Conservation (phyloP, 2,113 vertebrate genomes). For the Actinemys pallida region DNA sequence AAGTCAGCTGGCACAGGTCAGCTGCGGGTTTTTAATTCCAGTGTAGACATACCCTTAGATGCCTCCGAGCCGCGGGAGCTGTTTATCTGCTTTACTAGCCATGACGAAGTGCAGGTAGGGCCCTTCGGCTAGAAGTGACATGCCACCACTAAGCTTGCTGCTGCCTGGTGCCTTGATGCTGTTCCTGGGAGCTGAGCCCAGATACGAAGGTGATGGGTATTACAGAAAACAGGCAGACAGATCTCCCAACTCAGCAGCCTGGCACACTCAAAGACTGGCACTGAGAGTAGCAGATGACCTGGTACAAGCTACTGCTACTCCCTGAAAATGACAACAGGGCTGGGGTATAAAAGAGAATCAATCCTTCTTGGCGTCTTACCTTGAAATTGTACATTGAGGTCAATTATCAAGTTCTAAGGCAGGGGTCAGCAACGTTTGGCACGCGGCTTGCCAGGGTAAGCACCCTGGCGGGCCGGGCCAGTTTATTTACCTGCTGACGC, state of each 20-base stretch:
- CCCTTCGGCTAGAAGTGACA: too few relatives aligned
- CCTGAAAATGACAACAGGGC: not conserved
- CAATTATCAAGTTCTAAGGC: not conserved
- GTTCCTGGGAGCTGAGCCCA: not conserved
- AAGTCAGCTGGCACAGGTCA: too few relatives aligned
- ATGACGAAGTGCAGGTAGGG: too few relatives aligned
- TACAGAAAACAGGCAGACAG: not conserved
- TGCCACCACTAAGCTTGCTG: too few relatives aligned
- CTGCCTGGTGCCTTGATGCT: not conserved
- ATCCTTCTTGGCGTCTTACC: not conserved
- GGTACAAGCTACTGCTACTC: not conserved
- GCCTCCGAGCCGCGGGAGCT: too few relatives aligned
- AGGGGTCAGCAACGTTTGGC: too few relatives aligned
- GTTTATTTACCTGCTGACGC: too few relatives aligned
- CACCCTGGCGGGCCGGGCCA: too few relatives aligned
- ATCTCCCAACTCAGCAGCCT: not conserved
- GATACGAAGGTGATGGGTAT: not conserved
- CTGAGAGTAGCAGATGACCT: not conserved
- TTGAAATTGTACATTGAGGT: not conserved
- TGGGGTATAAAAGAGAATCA: not conserved
- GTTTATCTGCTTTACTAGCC: too few relatives aligned
- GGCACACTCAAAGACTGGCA: not conserved
- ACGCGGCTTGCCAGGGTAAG: too few relatives aligned
- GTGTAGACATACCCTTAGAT: too few relatives aligned
- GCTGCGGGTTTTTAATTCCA: too few relatives aligned